Percentiles rank a stretch among this genome's conserved stretches.
Evolutionary conservation across 1,140 invertebrate genomes (phyloP).

Genomic region (Pseudobourletiella spinata): DNA sequence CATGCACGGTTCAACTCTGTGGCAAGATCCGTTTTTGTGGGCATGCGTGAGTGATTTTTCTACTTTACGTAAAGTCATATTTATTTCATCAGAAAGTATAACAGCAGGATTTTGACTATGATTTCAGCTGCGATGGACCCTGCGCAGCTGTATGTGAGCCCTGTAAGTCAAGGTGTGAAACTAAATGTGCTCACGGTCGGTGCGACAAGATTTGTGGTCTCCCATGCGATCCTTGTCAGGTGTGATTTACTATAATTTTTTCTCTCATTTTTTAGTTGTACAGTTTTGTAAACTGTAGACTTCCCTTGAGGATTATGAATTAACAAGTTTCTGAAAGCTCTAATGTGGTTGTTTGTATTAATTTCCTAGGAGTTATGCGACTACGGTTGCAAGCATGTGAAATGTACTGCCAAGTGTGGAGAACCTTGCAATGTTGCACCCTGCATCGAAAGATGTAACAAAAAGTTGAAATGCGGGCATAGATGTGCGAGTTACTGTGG

Average conservation of each 20-base stretch:
- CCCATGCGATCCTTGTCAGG: background rate
- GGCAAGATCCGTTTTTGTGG: background rate
- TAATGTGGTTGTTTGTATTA: background rate
- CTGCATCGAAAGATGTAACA: background rate
- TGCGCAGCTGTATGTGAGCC: slow-evolving; percentile 34
- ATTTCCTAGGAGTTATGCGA: background rate
- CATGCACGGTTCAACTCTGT: background rate
- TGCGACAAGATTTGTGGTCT: background rate
- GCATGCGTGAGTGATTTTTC: background rate
- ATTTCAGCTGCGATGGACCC: background rate
- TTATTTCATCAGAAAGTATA: too few species aligned
- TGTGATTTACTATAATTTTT: background rate
- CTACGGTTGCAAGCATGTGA: background rate
- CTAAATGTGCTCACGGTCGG: slow-evolving; percentile 24
- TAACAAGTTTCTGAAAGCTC: background rate
- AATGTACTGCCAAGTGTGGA: background rate
- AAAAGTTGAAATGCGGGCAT: background rate
- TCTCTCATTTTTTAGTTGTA: background rate
- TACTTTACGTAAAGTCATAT: background rate
- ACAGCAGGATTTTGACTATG: too few species aligned
- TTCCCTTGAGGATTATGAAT: too few species aligned
- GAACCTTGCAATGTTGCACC: background rate
- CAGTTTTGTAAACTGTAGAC: too few species aligned
- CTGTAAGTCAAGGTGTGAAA: slow-evolving; percentile 45
- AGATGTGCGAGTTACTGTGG: background rate